Evolutionary conservation across 2,888 invertebrate genomes (phyloP).

Genomic region (Girardia tigrina): DNA sequence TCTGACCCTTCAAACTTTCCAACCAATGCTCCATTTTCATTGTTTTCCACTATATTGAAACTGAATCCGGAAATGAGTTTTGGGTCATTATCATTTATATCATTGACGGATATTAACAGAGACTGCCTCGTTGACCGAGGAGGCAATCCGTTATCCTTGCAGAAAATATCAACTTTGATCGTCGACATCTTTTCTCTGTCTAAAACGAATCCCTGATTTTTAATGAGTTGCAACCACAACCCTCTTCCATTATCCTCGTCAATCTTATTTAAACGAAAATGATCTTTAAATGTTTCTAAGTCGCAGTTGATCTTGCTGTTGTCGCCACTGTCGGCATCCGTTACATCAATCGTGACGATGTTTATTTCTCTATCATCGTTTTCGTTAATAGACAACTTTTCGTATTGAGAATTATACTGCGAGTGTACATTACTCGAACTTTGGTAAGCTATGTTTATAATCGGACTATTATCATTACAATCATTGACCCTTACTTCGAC

Average conservation of each 20-base stretch:
- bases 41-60: constrained; percentile 24
- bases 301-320: constrained; percentile 26
- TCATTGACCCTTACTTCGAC: constrained; percentile 27
- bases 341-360: constrained; percentile 27
- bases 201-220: constrained; percentile 21
- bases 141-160: constrained; percentile 27
- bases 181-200: constrained; percentile 23
- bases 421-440: neutral
- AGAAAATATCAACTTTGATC: constrained; percentile 2
- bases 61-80: neutral
- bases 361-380: constrained; percentile 1
- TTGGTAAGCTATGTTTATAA: constrained; percentile 11
- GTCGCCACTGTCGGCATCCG: constrained; percentile 25
- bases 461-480: constrained; percentile 32
- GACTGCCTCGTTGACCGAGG: neutral
- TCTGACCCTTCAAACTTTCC: constrained; percentile 24
- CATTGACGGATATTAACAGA: constrained; percentile 11
- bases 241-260: neutral
- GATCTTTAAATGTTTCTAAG: constrained; percentile 9
- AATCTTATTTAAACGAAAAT: neutral
- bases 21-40: constrained; percentile 25
- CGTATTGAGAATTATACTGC: neutral
- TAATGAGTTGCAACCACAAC: neutral
- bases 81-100: constrained; percentile 31
- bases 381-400: neutral